Evolutionary conservation across 2,113 vertebrate species (phyloP).

Genomic region (Gambusia holbrooki): DNA sequence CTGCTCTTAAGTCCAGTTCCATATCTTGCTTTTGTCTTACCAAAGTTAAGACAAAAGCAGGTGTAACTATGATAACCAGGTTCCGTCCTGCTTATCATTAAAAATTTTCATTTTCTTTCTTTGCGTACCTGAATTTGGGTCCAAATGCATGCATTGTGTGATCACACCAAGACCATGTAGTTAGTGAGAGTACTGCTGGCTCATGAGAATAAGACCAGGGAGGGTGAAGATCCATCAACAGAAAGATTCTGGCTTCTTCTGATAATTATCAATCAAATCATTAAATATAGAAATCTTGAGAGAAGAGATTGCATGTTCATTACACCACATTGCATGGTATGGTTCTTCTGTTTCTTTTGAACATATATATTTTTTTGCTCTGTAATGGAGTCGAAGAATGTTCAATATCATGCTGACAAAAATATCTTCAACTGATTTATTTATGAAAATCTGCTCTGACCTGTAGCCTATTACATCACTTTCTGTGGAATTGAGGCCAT

Average conservation of each 20-base stretch:
- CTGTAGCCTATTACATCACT: conserved; percentile 56
- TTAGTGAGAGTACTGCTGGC: too few species aligned
- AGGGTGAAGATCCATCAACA: neutral
- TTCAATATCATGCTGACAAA: conserved; percentile 55
- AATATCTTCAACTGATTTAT: conserved; percentile 61
- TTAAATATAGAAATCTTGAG: neutral
- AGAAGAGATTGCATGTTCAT: neutral
- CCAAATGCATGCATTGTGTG: too few species aligned
- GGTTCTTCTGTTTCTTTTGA: neutral
- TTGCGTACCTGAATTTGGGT: too few species aligned
- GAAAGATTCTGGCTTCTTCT: neutral
- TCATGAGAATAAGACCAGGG: too few species aligned
- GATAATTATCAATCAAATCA: neutral
- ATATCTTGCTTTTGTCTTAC: too few species aligned
- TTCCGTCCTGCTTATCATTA: too few species aligned
- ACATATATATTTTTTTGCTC: conserved; percentile 26
- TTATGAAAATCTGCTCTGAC: conserved; percentile 60
- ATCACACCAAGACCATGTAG: too few species aligned
- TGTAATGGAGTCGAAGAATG: conserved; percentile 40
- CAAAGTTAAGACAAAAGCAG: too few species aligned
- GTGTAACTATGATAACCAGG: too few species aligned
- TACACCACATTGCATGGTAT: neutral
- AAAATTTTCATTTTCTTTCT: too few species aligned
- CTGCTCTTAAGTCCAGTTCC: too few species aligned
- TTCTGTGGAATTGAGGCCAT: conserved; percentile 44